phyloP scores from a whole-genome alignment of 64 coral and sea anemone species.

The Dendronephthya gigantea region DNA sequence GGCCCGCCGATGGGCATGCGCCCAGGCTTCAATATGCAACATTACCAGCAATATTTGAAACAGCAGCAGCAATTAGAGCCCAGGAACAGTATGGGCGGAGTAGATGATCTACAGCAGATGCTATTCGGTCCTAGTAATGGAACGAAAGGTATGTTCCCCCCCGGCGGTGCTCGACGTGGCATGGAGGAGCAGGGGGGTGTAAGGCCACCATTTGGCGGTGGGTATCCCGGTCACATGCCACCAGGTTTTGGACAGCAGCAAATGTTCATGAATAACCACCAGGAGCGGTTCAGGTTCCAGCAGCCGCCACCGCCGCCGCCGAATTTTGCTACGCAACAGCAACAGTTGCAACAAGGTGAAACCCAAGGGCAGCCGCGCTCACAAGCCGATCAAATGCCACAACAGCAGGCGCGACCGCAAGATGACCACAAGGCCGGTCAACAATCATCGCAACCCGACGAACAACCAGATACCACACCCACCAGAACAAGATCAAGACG shows the following conservation, averaged over 20 bases:
- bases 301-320: slow-evolving; percentile 55
- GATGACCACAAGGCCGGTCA: not conserved
- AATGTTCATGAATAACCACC: slow-evolving; percentile 41
- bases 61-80: slow-evolving; percentile 49
- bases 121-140: slow-evolving; percentile 60
- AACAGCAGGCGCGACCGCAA: not conserved
- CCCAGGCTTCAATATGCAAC: not conserved
- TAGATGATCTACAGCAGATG: slow-evolving; percentile 78
- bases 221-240: slow-evolving; percentile 30
- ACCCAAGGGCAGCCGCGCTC: slow-evolving; percentile 4
- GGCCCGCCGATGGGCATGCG: not conserved
- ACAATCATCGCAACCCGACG: not conserved
- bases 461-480: not conserved
- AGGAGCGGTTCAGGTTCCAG: slow-evolving; percentile 38
- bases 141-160: slow-evolving; percentile 54
- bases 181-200: slow-evolving; percentile 30
- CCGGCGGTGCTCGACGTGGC: slow-evolving; percentile 33
- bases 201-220: slow-evolving; percentile 46
- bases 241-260: slow-evolving; percentile 38
- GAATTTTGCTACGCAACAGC: slow-evolving; percentile 47
- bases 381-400: slow-evolving; percentile 30
- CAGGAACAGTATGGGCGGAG: slow-evolving; percentile 46
- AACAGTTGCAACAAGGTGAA: slow-evolving; percentile 44
- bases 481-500: not conserved
- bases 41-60: slow-evolving; percentile 60